phyloP scores from a whole-genome alignment of 2,113 vertebrate species.

The Callithrix jacchus region DNA sequence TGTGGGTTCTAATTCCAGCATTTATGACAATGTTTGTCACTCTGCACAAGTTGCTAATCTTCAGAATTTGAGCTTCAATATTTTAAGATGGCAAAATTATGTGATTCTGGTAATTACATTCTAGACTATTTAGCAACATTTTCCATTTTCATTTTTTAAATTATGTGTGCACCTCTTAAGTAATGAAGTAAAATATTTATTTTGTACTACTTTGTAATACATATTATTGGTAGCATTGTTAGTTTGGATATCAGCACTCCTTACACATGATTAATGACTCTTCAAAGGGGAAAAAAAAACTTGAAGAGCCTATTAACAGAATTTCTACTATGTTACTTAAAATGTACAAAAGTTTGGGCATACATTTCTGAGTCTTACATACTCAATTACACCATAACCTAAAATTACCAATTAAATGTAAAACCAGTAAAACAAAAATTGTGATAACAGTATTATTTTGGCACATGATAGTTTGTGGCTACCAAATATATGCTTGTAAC shows the following conservation, averaged over 20 bases:
- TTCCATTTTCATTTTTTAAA: neutral
- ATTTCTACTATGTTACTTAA: neutral
- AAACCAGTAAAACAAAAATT: neutral
- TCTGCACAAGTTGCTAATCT: neutral
- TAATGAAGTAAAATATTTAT: neutral
- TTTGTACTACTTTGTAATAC: neutral
- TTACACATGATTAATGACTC: neutral
- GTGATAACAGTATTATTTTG: neutral
- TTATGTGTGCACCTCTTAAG: accelerated
- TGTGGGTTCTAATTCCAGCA: neutral
- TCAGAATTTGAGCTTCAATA: neutral
- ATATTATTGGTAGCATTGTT: neutral
- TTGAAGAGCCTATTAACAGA: neutral
- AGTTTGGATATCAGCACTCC: neutral
- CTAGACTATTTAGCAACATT: neutral
- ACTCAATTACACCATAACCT: neutral
- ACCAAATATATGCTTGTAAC: neutral
- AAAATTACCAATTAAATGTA: neutral
- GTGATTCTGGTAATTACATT: neutral
- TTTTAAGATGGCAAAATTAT: neutral
- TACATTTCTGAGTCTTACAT: neutral
- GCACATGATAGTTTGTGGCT: neutral
- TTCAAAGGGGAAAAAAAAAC: neutral
- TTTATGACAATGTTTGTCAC: neutral
- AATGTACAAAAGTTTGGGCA: neutral